Percentiles rank a stretch among this genome's conserved stretches.
These are phyloP conservation scores for Tarsius wallacei DNA, from an alignment of 2,797 vertebrate genomes.

Conservation along the genomic window DNA sequence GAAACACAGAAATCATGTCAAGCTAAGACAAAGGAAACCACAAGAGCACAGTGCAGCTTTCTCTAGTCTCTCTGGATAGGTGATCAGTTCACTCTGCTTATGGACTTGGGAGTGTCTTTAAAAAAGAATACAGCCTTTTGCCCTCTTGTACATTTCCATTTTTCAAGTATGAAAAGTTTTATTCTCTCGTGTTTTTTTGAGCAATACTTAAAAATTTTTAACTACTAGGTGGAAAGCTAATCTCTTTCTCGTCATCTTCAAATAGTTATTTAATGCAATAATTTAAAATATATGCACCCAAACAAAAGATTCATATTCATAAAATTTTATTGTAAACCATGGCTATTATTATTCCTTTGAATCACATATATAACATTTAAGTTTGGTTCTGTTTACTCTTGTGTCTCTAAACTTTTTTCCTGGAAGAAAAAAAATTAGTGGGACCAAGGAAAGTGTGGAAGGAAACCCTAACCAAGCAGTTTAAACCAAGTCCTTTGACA, in stretches of 20 bases:
- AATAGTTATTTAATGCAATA: not conserved
- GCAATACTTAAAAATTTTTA: not conserved
- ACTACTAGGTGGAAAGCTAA: not conserved
- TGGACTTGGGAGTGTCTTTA: not conserved
- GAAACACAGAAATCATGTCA: constrained; percentile 31
- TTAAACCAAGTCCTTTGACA: not conserved
- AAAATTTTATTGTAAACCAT: not conserved
- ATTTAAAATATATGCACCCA: not conserved
- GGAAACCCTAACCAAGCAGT: not conserved
- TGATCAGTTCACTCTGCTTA: not conserved
- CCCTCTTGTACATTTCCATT: not conserved
- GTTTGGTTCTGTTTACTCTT: not conserved
- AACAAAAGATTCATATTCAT: not conserved
- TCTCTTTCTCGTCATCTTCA: not conserved
- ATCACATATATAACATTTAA: not conserved
- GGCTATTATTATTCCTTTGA: not conserved
- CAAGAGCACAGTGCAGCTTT: not conserved
- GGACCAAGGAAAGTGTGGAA: not conserved
- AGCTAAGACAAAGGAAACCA: constrained; percentile 12
- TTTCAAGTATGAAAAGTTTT: constrained; percentile 26
- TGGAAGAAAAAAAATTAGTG: not conserved
- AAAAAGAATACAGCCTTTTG: not conserved
- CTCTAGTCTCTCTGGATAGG: not conserved
- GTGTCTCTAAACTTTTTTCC: not conserved
- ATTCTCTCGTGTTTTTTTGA: constrained; percentile 28